These are phyloP conservation scores for Burhinus bistriatus DNA, from an alignment of 2,113 vertebrate genomes.

Conservation along the genomic window DNA sequence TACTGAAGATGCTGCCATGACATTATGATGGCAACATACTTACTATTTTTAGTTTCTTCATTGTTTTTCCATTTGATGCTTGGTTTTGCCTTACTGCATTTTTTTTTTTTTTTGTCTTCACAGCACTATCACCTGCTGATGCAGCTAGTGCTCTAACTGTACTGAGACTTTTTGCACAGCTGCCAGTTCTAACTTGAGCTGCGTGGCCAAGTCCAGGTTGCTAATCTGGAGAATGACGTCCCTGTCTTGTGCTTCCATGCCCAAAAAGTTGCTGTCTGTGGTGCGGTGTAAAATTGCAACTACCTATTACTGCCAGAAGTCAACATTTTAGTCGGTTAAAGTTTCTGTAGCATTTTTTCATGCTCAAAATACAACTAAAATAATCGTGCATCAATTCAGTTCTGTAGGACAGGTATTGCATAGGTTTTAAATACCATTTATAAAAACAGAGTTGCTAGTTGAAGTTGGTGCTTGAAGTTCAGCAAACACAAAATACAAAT, in stretches of 20 bases:
- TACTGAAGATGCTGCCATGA: background rate
- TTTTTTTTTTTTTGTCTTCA: slow-evolving; percentile 41
- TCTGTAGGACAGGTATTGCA: background rate
- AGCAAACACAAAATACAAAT: background rate
- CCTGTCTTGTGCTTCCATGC: slow-evolving; percentile 56
- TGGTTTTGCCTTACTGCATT: slow-evolving; percentile 60
- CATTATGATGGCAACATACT: background rate
- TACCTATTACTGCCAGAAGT: slow-evolving; percentile 39
- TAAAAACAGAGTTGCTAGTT: background rate
- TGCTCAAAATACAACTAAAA: slow-evolving; percentile 10
- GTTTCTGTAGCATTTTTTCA: background rate
- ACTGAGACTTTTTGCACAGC: slow-evolving; percentile 43
- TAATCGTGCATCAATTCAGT: background rate
- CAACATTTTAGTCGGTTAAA: slow-evolving; percentile 6
- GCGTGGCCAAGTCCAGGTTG: slow-evolving; percentile 55
- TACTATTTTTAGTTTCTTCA: slow-evolving; percentile 53
- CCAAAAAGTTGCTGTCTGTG: slow-evolving; percentile 48
- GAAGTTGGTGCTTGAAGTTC: background rate
- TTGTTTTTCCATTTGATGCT: slow-evolving; percentile 51
- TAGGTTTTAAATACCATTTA: slow-evolving; percentile 9
- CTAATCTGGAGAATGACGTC: slow-evolving; percentile 74
- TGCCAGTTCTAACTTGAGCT: slow-evolving; percentile 67
- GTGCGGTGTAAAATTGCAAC: slow-evolving; percentile 22
- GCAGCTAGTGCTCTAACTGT: background rate
- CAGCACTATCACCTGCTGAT: slow-evolving; percentile 56